Conservation (phyloP, 2,888 invertebrate genomes). For the Herminia tarsipennalis region DNA sequence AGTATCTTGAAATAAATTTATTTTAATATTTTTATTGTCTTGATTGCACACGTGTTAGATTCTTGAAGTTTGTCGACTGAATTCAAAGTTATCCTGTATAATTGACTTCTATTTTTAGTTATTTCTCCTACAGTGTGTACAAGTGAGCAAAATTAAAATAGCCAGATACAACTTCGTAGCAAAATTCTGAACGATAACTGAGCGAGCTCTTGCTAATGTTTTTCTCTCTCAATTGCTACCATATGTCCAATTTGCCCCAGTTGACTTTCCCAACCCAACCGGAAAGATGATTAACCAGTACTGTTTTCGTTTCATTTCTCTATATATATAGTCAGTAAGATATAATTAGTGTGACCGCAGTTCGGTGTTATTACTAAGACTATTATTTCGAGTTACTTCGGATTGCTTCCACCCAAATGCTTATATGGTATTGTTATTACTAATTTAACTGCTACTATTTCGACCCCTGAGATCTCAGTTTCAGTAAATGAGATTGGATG, state of each 20-base stretch:
- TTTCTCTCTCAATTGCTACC: slow-evolving; percentile 11
- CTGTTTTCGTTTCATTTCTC: slow-evolving; percentile 41
- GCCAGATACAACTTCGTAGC: not conserved
- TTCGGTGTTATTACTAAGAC: slow-evolving; percentile 39
- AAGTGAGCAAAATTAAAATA: not conserved
- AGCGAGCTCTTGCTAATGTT: not conserved
- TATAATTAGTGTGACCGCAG: slow-evolving; percentile 21
- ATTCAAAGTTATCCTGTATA: too few relatives aligned
- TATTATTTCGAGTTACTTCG: slow-evolving; percentile 47
- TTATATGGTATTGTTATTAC: slow-evolving; percentile 42
- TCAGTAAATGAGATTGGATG: slow-evolving; percentile 32
- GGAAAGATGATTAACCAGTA: slow-evolving; percentile 11
- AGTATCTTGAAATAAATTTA: too few relatives aligned
- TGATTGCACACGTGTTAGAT: too few relatives aligned
- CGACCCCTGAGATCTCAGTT: slow-evolving; percentile 40
- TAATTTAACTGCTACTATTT: slow-evolving; percentile 42
- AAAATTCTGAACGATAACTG: not conserved
- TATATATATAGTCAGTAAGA: slow-evolving; percentile 6
- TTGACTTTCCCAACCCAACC: slow-evolving; percentile 10
- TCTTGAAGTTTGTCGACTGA: too few relatives aligned
- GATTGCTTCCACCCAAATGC: slow-evolving; percentile 33
- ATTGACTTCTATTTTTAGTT: too few relatives aligned
- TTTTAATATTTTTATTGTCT: too few relatives aligned
- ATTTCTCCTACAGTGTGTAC: too few relatives aligned
- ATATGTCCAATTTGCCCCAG: slow-evolving; percentile 11